Percentiles rank a stretch among this genome's conserved stretches.
phyloP scores from a whole-genome alignment of 2,113 vertebrate species.

The Chloebia gouldiae region DNA sequence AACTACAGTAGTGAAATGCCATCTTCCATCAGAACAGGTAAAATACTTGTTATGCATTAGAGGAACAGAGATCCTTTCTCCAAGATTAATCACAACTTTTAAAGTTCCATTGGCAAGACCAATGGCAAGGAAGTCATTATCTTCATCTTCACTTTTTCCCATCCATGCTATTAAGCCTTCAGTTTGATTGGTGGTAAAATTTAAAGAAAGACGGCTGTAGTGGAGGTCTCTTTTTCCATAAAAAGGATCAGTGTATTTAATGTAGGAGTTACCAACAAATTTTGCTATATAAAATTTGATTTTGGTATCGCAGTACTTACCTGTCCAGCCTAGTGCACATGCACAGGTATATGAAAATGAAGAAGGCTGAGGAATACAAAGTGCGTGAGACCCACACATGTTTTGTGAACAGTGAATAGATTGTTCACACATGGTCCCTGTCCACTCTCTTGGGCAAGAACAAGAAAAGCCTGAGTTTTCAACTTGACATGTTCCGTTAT shows the following conservation, averaged over 20 bases:
- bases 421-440: slow-evolving; percentile 74
- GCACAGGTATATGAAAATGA: slow-evolving; percentile 73
- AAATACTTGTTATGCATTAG: slow-evolving; percentile 52
- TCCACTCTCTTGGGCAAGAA: slow-evolving; percentile 74
- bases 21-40: slow-evolving; percentile 71
- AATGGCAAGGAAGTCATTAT: slow-evolving; percentile 83
- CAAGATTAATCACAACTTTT: slow-evolving; percentile 84
- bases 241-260: slow-evolving; percentile 79
- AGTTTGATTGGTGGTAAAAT: slow-evolving; percentile 70
- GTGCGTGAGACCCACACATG: slow-evolving; percentile 71
- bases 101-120: slow-evolving; percentile 76
- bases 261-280: slow-evolving; percentile 80
- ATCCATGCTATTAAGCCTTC: slow-evolving; percentile 82
- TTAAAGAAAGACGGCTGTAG: slow-evolving; percentile 76
- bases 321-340: slow-evolving; percentile 80
- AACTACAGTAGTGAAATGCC: slow-evolving; percentile 73
- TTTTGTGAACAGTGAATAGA: slow-evolving; percentile 71
- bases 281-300: slow-evolving; percentile 67
- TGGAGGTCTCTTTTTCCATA: slow-evolving; percentile 76
- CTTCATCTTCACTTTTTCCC: slow-evolving; percentile 80
- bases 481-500: slow-evolving; percentile 72
- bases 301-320: slow-evolving; percentile 73
- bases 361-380: slow-evolving; percentile 66
- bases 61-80: slow-evolving; percentile 75
- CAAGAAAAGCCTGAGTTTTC: slow-evolving; percentile 70